Conservation (phyloP, 1,140 invertebrate genomes). For the Dufourea novaeangliae region DNA sequence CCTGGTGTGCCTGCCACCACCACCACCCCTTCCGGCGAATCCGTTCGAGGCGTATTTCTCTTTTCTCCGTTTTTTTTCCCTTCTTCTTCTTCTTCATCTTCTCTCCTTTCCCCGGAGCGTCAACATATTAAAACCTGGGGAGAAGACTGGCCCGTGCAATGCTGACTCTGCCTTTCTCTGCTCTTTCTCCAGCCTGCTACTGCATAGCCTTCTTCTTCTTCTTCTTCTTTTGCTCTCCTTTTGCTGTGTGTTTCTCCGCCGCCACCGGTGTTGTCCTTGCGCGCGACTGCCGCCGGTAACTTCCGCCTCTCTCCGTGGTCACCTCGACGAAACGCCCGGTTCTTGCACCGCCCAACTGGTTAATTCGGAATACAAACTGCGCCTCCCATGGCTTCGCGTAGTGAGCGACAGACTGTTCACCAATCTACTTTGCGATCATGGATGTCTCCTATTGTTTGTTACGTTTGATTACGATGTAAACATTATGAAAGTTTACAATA, state of each 20-base stretch:
- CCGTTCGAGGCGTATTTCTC: conserved; percentile 78
- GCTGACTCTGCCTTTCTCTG: conserved; percentile 73
- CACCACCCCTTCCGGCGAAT: conserved; percentile 75
- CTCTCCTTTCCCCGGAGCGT: conserved; percentile 71
- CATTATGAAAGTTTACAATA: not conserved
- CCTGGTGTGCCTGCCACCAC: conserved; percentile 32
- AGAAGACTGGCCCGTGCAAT: conserved; percentile 68
- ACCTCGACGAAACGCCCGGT: not conserved
- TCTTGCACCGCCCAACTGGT: conserved; percentile 19
- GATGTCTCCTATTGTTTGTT: too few relatives aligned
- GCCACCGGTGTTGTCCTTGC: conserved; percentile 46
- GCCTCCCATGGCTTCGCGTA: not conserved
- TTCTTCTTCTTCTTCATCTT: conserved; percentile 58
- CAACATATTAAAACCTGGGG: conserved; percentile 77
- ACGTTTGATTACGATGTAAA: too few relatives aligned
- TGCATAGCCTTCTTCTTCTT: not conserved
- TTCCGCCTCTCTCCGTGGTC: conserved; percentile 29
- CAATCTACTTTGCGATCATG: not conserved
- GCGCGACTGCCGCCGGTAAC: conserved; percentile 27
- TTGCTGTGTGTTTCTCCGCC: conserved; percentile 19
- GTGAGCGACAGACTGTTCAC: not conserved
- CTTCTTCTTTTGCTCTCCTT: conserved; percentile 22
- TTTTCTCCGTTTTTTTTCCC: conserved; percentile 76
- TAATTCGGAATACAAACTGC: conserved; percentile 44
- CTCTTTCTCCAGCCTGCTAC: conserved; percentile 18